phyloP scores from a whole-genome alignment of 2,888 invertebrate genomes.

The Drosophila trichaetosa region DNA sequence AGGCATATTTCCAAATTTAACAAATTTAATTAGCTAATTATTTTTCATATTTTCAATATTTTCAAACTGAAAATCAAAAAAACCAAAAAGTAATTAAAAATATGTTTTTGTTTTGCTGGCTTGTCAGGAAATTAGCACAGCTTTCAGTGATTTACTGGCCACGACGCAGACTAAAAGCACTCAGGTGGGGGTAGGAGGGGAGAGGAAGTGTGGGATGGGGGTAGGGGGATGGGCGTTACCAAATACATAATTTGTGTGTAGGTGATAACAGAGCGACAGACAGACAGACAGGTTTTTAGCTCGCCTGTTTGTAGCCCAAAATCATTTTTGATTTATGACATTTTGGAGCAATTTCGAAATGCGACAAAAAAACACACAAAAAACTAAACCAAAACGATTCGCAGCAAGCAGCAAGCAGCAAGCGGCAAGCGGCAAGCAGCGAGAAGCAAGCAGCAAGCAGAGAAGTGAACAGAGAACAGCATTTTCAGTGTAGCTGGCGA shows the following conservation, averaged over 20 bases:
- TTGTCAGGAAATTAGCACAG: slow-evolving; percentile 65
- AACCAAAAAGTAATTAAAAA: slow-evolving; percentile 8
- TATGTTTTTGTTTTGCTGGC: slow-evolving; percentile 2
- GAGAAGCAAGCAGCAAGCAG: slow-evolving; percentile 16
- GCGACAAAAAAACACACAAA: slow-evolving; percentile 64
- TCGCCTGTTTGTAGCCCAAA: slow-evolving; percentile 38
- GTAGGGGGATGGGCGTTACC: slow-evolving; percentile 49
- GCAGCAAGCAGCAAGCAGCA: neutral
- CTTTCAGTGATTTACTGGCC: slow-evolving; percentile 58
- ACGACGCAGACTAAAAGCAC: slow-evolving; percentile 42
- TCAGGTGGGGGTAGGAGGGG: neutral
- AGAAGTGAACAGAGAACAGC: slow-evolving; percentile 56
- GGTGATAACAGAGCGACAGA: slow-evolving; percentile 73
- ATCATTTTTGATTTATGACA: slow-evolving; percentile 73
- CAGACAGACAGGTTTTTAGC: slow-evolving; percentile 59
- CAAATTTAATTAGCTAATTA: neutral
- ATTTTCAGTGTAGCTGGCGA: slow-evolving; percentile 75
- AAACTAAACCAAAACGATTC: slow-evolving; percentile 19
- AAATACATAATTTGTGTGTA: slow-evolving; percentile 64
- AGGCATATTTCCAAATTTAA: neutral
- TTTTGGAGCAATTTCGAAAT: slow-evolving; percentile 77
- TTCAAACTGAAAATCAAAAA: neutral
- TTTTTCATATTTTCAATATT: neutral
- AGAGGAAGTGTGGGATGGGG: neutral
- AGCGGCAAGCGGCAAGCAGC: slow-evolving; percentile 11